Evolutionary conservation across 2,888 invertebrate genomes (phyloP), one percentile per base, ranked within the genome.

Genomic region (Hydraecia micacea): DNA sequence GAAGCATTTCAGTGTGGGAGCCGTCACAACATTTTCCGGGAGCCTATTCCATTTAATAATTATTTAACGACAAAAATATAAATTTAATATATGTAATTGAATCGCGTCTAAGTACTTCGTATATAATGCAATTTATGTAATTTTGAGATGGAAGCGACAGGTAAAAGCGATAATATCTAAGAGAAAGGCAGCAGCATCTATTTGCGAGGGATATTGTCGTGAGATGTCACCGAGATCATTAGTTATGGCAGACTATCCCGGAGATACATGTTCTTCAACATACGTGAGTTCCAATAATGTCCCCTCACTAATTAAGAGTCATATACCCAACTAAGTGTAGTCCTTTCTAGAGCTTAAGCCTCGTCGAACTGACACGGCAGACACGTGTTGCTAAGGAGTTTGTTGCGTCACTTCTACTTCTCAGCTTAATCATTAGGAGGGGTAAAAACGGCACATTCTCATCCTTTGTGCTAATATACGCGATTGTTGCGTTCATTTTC

Each of bases 151-250:
- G 62, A n/a, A 68, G 62, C 62, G 52, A 77, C 52, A 28, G 8
- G 25, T 66, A 28, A 32, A 70, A 52, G 49, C 13, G 32, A n/a
- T 65, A 49, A 25, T 71, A 72, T 32, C 5, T 2, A 42, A 66
- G 68, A 73, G 68, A 80, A 62, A 79, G 79, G 52, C 67, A 79
- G 2, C 25, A 25, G 0, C 2, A 46, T 73, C 25, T 62, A 39
- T 79, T 67, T 36, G 46, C 15, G 18, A 62, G 55, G 36, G 4
- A 28, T 39, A 55, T 36, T 62, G 42, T 46, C 39, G 49, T 77
- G 67, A 77, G n/a, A 52, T 63, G 21, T 68, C 7, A n/a, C 11
- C 2, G 46, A 67, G 2, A 73, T 55, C 62, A 73, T 80, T 79
- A 68, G 79, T 55, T 62, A 46, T 55, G 46, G 18, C n/a, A 36